Evolutionary conservation across 2,113 vertebrate genomes (phyloP), one percentile per base, ranked within the genome.

Genomic region (Ammodytes dubius): DNA sequence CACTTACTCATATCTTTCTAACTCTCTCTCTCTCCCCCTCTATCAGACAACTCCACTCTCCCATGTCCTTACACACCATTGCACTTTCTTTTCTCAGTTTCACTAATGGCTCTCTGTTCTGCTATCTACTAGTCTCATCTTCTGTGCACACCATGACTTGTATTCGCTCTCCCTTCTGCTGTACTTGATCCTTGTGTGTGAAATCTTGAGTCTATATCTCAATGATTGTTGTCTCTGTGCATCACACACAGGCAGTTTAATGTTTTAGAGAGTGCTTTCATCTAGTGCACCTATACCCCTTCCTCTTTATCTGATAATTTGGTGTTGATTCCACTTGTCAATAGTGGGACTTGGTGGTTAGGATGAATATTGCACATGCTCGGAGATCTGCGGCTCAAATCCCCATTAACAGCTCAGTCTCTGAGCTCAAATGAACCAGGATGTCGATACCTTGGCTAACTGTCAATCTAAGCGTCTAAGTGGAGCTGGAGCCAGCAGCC

Each of bases 401-500:
- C 11, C 56, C 81, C 80, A 88, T 84, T 85, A 83, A 81, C 40
- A 54, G 77, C 70, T 69, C n/a, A 56, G 59, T 19, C 66, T 67
- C 42, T 19, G 50, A 60, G 79, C 72, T 68, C 76, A 72, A 19
- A 83, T 87, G 73, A 79, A 88, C 53, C 42, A 73, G 47, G 35
- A 74, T 70, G 79, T 88, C 82, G 3, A 89, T 86, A 88, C 67
- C 58, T 61, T 72, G 46, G 53, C 74, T 39, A 68, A 27, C 13
- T 74, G 40, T 78, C 61, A 49, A 43, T 85, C 19, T 27, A 27
- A 70, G 59, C 72, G 74, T 70, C 67, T 60, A 76, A 80, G 80
- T 78, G 68, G 52, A 82, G 37, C 45, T 79, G 74, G 69, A 82
- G 80, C 60, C 70, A 74, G 60, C 50, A 72, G 46, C 72, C 74